Base-by-base conservation (phyloP, 1,140 invertebrate genomes). In the Tetraneura akinire region DNA sequence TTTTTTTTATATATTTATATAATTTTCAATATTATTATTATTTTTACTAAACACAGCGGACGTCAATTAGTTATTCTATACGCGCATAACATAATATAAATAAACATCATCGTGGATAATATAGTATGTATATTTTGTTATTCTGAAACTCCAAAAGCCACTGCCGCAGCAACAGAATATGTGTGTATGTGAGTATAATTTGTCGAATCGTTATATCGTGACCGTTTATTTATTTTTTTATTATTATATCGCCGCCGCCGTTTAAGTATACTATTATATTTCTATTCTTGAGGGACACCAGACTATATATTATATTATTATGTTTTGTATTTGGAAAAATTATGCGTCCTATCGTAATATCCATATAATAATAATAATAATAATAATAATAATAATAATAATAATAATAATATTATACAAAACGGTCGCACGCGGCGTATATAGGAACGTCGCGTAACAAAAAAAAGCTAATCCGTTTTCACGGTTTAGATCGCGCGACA, bases 391-490 rank as follows among this genome's bases (percentile, higher is more conserved):
- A n/a, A n/a, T n/a, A n/a, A n/a, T n/a, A n/a, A n/a, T n/a, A n/a
- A n/a, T n/a, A n/a, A n/a, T n/a, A n/a, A n/a, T 10, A 9, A 8
- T 6, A 55, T 4, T 21, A 51, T 14, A 18, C 51, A 18, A 11
- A 45, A 6, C n/a, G 21, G 64, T 32, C 29, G 29, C 1, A 13
- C 60, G 45, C 5, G 16, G 64, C 14, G 37, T 21, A 9, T 32
- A 64, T 6, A 21, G 26, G 26, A 18, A n/a, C 1, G 9, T 0
- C 32, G 32, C 32, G 8, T 37, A 37, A 37, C 8, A 53, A 42
- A 1, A 70, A 3, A 13, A 42, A 60, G 53, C 37, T 76, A 57
- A 74, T 74, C 53, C 73, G 45, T 49, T 70, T 70, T 49, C 21
- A 45, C 53, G 51, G 37, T 26, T n/a, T n/a, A 21, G 8, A 13